Base-by-base conservation (phyloP, 2,797 vertebrate species). In the Huso huso region DNA sequence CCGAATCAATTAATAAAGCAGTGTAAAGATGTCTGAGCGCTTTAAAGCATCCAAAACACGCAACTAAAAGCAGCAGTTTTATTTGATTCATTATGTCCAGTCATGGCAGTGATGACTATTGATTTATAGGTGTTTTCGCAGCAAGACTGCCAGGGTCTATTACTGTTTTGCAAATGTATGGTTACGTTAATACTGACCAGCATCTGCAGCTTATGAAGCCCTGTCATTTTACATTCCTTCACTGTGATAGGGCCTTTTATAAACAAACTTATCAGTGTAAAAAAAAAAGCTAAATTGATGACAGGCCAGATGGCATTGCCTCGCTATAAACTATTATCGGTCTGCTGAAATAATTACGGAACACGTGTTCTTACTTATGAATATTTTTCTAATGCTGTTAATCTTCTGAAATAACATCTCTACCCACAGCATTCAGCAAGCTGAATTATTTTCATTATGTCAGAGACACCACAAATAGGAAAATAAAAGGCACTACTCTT, bases 61-160 rank as follows among this genome's bases (percentile, higher is more conserved):
- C 75, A 75, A 77, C 76, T 72, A 82, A 69, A 72, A 70, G 69
- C 74, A 79, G 81, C 78, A 82, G 79, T 70, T 72, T 67, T 67
- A 76, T 74, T 74, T 79, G 80, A 85, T 84, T 84, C 82, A 85
- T 81, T 79, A 77, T 69, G 76, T 77, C 75, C 73, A 77, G 79
- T 78, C 79, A 70, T 74, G 77, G 68, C 77, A 49, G 69, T 81
- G 79, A 83, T 79, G 68, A 72, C 70, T 70, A 85, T 82, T 73
- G 81, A 85, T 84, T 74, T 79, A 72, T 60, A 53, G 72, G 68
- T 69, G 76, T 79, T 69, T 68, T 72, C 77, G 49, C 77, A 71
- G 68, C 69, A 74, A 74, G 66, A 68, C 57, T 49, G 57, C 55
- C 62, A 13, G 66, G 61, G 57, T 49, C 37, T 58, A n/a, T 48